These are phyloP conservation scores for Spermophilus dauricus DNA, from an alignment of 2,113 vertebrate species.

Conservation along the genomic window DNA sequence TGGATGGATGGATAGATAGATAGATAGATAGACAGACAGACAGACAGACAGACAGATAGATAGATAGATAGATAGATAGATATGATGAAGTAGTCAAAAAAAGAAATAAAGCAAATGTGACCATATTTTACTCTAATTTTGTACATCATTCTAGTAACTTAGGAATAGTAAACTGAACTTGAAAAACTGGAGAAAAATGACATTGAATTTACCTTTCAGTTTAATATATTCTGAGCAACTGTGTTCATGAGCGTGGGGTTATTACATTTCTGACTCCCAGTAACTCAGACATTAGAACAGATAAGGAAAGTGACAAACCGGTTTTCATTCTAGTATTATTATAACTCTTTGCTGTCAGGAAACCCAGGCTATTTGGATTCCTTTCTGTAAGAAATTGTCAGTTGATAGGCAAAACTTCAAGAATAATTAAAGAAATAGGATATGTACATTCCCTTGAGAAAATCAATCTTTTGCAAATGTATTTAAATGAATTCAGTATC, in stretches of 20 bases:
- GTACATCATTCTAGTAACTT: not conserved
- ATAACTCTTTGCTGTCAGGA: constrained; percentile 85
- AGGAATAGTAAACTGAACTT: not conserved
- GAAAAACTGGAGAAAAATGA: constrained; percentile 54
- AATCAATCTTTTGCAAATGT: constrained; percentile 87
- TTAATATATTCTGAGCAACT: constrained; percentile 70
- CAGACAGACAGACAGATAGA: no score
- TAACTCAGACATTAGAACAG: constrained; percentile 73
- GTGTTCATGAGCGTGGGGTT: constrained; percentile 18
- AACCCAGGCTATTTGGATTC: constrained; percentile 83
- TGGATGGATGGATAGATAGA: no score
- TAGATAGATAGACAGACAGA: no score
- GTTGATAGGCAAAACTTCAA: constrained; percentile 88
- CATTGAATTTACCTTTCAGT: constrained; percentile 21
- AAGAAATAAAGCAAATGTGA: not conserved
- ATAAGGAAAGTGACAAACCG: constrained; percentile 69
- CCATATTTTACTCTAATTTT: not conserved
- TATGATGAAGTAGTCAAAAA: not conserved
- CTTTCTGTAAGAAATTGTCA: constrained; percentile 84
- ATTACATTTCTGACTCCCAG: constrained; percentile 71
- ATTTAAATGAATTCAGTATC: constrained; percentile 89
- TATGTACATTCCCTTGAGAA: constrained; percentile 76
- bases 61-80: no score
- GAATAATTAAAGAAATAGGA: constrained; percentile 87
- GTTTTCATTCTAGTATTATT: constrained; percentile 80